Evolutionary conservation across 1,140 invertebrate genomes (phyloP).

Genomic region (Drosophila setifemur): DNA sequence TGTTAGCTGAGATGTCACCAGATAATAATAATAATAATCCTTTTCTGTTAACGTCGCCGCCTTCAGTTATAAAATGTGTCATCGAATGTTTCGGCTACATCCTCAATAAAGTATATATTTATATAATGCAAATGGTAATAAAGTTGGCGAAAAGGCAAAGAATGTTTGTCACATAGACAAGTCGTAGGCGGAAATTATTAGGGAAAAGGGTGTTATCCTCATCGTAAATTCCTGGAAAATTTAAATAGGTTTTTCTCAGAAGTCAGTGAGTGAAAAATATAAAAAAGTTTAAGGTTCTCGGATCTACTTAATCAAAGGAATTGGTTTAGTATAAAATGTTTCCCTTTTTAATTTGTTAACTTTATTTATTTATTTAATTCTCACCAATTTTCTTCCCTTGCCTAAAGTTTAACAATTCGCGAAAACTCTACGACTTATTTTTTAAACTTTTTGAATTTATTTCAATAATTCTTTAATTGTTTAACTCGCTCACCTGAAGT

Average conservation of each 20-base stretch:
- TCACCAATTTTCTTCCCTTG: too few species aligned
- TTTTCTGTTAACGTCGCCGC: slow-evolving; percentile 61
- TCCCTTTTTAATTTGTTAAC: too few species aligned
- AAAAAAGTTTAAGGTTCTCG: too few species aligned
- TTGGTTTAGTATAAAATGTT: too few species aligned
- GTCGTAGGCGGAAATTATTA: neutral
- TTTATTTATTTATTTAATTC: too few species aligned
- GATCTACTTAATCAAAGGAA: too few species aligned
- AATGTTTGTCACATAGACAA: neutral
- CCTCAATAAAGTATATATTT: slow-evolving; percentile 42
- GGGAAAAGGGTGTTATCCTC: too few species aligned
- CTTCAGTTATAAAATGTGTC: slow-evolving; percentile 8
- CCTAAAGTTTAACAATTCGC: too few species aligned
- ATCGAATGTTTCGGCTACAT: slow-evolving; percentile 13
- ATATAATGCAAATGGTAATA: slow-evolving; percentile 60
- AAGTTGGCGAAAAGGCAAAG: slow-evolving; percentile 3
- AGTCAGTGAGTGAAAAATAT: too few species aligned
- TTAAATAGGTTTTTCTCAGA: neutral
- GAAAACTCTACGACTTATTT: too few species aligned
- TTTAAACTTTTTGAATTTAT: too few species aligned
- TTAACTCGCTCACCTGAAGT: neutral
- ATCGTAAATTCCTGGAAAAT: too few species aligned
- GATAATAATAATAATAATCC: slow-evolving; percentile 81
- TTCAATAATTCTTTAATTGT: slow-evolving; percentile 7
- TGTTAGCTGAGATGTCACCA: slow-evolving; percentile 70